phyloP scores from a whole-genome alignment of 2,797 vertebrate genomes.

The Ambastaia sidthimunki region DNA sequence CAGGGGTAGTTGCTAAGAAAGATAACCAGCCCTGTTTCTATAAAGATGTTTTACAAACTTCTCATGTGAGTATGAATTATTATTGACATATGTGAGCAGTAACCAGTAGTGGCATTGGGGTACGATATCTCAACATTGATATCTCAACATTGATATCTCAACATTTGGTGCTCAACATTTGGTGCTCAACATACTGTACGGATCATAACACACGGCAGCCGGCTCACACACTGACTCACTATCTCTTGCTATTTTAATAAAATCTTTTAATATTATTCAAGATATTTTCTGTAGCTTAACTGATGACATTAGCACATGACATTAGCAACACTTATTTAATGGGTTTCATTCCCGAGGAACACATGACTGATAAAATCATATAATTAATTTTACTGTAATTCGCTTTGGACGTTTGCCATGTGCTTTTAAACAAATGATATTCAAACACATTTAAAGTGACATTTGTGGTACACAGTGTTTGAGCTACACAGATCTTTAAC shows the following conservation, averaged over 20 bases:
- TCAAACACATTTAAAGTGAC: neutral
- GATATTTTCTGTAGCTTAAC: no score
- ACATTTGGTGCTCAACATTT: no score
- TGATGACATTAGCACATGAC: no score
- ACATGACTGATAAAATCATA: no score
- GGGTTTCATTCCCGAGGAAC: no score
- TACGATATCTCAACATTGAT: neutral
- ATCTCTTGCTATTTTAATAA: no score
- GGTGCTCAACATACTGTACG: conserved; percentile 46
- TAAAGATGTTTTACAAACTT: neutral
- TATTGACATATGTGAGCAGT: conserved; percentile 13
- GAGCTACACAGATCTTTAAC: neutral
- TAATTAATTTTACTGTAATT: no score
- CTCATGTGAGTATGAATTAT: neutral
- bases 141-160: no score
- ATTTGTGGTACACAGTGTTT: neutral
- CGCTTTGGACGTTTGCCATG: no score
- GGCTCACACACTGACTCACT: neutral
- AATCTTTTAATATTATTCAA: neutral
- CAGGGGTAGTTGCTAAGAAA: no score
- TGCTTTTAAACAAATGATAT: neutral
- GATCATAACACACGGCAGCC: conserved; percentile 4
- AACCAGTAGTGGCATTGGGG: conserved; percentile 44
- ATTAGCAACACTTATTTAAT: no score
- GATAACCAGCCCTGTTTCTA: neutral